Conservation (phyloP, 2,113 vertebrate species). For the Solenodon paradoxus region DNA sequence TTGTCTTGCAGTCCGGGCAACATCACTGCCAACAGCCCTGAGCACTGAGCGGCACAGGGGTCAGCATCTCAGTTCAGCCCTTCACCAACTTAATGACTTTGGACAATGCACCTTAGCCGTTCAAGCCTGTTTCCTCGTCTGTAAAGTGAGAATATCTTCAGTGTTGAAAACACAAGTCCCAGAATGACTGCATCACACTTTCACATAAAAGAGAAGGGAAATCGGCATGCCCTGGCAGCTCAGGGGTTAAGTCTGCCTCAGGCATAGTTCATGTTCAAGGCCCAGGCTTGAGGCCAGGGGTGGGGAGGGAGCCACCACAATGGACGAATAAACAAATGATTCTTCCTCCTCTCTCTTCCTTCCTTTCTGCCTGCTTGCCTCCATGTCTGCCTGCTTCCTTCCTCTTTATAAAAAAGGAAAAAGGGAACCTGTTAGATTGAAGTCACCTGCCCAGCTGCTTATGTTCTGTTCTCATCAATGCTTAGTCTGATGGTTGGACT, state of each 20-base stretch:
- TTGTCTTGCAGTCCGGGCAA: too few relatives aligned
- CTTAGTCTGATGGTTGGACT: not conserved
- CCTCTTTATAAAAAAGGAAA: too few relatives aligned
- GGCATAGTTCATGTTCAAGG: too few relatives aligned
- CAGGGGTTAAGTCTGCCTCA: too few relatives aligned
- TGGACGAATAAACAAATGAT: too few relatives aligned
- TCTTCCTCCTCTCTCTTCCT: too few relatives aligned
- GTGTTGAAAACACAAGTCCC: not conserved
- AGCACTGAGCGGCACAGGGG: not conserved
- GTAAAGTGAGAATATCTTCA: not conserved
- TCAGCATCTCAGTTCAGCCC: not conserved
- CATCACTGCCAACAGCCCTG: not conserved
- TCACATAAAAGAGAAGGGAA: not conserved
- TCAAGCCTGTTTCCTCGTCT: not conserved
- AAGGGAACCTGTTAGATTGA: too few relatives aligned
- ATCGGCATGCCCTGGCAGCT: too few relatives aligned
- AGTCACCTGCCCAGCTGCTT: not conserved
- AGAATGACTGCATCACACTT: not conserved
- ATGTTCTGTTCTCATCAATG: not conserved
- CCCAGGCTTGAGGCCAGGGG: too few relatives aligned
- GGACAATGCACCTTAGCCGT: not conserved
- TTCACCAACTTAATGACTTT: not conserved
- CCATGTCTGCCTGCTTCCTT: too few relatives aligned
- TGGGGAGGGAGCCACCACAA: too few relatives aligned
- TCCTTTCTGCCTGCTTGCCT: too few relatives aligned